Conservation (phyloP, 2,113 vertebrate genomes). For the Sus scrofa region DNA sequence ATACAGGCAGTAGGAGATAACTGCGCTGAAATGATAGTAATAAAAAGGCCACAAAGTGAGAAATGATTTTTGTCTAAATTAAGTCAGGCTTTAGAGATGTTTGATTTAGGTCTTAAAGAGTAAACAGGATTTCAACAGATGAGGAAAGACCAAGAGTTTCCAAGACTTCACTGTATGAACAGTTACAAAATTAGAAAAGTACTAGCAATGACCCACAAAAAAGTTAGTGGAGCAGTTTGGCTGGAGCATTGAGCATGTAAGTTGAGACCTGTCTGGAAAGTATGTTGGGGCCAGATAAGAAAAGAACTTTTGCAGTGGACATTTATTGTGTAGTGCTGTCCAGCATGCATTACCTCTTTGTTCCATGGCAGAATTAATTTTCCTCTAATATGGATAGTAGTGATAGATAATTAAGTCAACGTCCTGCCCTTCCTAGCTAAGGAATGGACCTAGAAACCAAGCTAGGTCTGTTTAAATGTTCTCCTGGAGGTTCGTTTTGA, state of each 20-base stretch:
- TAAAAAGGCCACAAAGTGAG: background rate
- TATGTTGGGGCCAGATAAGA: background rate
- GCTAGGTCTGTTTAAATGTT: background rate
- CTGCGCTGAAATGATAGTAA: background rate
- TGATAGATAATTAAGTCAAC: background rate
- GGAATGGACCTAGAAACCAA: background rate
- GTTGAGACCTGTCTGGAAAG: background rate
- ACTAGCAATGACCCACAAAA: background rate
- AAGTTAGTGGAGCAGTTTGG: background rate
- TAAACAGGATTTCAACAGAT: background rate
- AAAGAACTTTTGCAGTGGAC: background rate
- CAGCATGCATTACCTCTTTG: background rate
- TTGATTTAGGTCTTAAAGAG: background rate
- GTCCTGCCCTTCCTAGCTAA: background rate
- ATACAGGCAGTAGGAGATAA: background rate
- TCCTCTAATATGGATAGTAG: background rate
- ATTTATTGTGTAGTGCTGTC: background rate
- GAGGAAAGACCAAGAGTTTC: background rate
- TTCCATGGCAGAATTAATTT: background rate
- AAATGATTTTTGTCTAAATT: constrained; percentile 14
- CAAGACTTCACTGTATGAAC: constrained; percentile 7
- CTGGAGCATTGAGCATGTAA: background rate
- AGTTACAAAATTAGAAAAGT: background rate
- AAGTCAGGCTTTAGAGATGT: background rate
- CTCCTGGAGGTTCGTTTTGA: background rate